A percentile compares a stretch with the other conserved stretches of the same genome.
Evolutionary conservation across 2,113 vertebrate species (phyloP).

Genomic region (Tychaedon coryphoeus): DNA sequence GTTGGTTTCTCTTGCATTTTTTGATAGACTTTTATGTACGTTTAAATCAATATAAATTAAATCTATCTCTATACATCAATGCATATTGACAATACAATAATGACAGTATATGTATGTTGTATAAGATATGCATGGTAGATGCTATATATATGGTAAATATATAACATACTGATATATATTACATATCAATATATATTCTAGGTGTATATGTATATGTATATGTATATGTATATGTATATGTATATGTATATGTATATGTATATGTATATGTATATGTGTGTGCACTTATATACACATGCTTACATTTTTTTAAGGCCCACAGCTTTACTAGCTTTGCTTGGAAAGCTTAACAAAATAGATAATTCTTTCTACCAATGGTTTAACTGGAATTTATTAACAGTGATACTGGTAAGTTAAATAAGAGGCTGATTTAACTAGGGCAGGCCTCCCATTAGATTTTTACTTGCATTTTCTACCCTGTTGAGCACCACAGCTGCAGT

Average conservation of each 20-base stretch:
- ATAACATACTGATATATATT: not conserved
- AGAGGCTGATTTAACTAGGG: not conserved
- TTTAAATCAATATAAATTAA: not conserved
- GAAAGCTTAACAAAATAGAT: not conserved
- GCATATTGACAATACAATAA: not conserved
- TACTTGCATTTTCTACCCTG: constrained; percentile 12
- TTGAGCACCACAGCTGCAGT: not conserved
- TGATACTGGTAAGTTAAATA: not conserved
- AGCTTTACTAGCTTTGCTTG: not conserved
- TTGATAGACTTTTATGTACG: not conserved
- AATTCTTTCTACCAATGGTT: not conserved
- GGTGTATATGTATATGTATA: not conserved
- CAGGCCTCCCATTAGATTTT: constrained; percentile 9
- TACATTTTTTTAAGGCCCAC: not conserved
- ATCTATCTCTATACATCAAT: not conserved
- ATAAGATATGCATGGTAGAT: not conserved
- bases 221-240: too few species aligned
- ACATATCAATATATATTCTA: not conserved
- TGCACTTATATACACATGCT: too few species aligned
- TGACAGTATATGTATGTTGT: not conserved
- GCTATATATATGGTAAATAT: not conserved
- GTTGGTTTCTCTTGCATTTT: constrained; percentile 7
- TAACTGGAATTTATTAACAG: not conserved
- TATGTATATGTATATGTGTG: too few species aligned
- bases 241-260: not conserved